Percentiles rank a stretch among this genome's conserved stretches.
Evolutionary conservation across 2,888 invertebrate genomes (phyloP).

Genomic region (Laspeyria flexula): DNA sequence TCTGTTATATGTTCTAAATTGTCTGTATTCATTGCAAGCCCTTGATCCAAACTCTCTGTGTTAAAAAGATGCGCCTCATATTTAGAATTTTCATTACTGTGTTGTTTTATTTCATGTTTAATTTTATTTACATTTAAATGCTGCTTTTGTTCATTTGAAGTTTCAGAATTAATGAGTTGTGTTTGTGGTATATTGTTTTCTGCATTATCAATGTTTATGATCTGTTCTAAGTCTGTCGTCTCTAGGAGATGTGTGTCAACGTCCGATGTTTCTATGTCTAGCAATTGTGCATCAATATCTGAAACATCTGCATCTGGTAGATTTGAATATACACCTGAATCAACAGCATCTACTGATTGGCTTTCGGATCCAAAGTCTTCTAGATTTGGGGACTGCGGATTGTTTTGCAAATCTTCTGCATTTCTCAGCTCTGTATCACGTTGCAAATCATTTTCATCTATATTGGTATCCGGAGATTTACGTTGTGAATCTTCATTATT

Average conservation of each 20-base stretch:
- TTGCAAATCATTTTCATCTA: not conserved
- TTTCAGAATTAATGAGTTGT: not conserved
- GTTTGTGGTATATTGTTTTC: not conserved
- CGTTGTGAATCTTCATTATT: no score
- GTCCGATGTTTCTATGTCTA: not conserved
- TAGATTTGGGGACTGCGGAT: not conserved
- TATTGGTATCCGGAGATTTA: not conserved
- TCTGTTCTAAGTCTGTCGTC: not conserved
- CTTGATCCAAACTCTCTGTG: not conserved
- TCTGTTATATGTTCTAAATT: not conserved
- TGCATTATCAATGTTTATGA: not conserved
- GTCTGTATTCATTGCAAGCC: not conserved
- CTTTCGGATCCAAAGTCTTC: not conserved
- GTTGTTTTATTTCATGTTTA: not conserved
- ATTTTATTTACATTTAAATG: not conserved
- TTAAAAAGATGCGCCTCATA: not conserved
- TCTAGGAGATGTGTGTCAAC: not conserved
- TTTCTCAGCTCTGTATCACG: not conserved
- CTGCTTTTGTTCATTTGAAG: not conserved
- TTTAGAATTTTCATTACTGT: not conserved
- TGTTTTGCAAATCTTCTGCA: not conserved
- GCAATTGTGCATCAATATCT: not conserved
- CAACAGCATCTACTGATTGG: not conserved
- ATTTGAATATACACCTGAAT: not conserved
- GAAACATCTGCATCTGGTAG: not conserved